phyloP scores from a whole-genome alignment of 2,113 vertebrate genomes.

The Colius striatus region DNA sequence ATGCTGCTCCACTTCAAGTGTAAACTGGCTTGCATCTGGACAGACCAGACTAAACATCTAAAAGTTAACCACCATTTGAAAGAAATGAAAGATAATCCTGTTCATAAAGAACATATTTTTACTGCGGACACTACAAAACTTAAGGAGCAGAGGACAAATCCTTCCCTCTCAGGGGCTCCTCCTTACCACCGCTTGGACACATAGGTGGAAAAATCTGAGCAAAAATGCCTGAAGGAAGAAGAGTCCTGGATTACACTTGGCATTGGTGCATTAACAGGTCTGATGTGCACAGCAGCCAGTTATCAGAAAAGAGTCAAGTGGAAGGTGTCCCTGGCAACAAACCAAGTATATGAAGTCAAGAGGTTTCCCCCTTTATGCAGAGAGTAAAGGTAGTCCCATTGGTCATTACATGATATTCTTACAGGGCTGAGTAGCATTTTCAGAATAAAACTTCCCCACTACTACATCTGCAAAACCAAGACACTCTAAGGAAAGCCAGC shows the following conservation, averaged over 20 bases:
- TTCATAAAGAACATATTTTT: background rate
- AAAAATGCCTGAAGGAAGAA: background rate
- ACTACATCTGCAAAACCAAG: background rate
- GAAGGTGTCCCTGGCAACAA: background rate
- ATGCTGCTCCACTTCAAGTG: background rate
- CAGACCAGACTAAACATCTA: background rate
- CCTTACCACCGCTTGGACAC: background rate
- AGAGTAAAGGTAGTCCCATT: background rate
- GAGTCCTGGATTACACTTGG: background rate
- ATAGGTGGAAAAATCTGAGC: background rate
- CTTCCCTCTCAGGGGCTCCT: background rate
- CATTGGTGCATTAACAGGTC: background rate
- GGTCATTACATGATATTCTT: background rate
- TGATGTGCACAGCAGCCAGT: background rate
- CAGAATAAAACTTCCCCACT: background rate
- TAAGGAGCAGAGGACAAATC: background rate
- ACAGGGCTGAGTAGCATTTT: background rate
- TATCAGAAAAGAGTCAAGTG: background rate
- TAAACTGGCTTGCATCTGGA: background rate
- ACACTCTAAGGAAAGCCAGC: background rate
- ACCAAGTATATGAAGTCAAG: background rate
- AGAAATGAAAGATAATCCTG: background rate
- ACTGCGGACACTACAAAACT: background rate
- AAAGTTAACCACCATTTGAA: background rate
- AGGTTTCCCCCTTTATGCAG: background rate